Evolutionary conservation across 2,888 invertebrate genomes (phyloP).

Genomic region (Magallana nippona): DNA sequence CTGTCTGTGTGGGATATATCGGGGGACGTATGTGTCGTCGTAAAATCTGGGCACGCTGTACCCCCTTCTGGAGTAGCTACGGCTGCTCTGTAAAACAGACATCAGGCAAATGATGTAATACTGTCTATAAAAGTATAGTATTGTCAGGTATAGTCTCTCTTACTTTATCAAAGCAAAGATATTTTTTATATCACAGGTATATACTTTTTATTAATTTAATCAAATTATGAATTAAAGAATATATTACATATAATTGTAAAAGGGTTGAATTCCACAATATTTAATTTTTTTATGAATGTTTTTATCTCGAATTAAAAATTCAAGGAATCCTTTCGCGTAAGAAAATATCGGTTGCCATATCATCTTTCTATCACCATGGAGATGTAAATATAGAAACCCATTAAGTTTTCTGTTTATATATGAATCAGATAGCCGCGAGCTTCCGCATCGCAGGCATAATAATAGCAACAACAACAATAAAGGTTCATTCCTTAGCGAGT

Average conservation of each 20-base stretch:
- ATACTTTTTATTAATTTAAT: too few species aligned
- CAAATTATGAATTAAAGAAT: too few species aligned
- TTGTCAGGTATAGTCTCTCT: too few species aligned
- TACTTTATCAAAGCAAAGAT: too few species aligned
- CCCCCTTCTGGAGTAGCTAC: conserved; percentile 48
- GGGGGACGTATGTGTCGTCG: conserved; percentile 36
- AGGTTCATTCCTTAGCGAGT: background rate
- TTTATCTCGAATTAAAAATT: too few species aligned
- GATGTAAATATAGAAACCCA: background rate
- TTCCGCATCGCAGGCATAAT: conserved; percentile 10
- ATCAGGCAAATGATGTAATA: background rate
- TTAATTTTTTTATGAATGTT: too few species aligned
- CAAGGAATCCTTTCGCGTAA: too few species aligned
- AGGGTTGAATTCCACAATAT: too few species aligned
- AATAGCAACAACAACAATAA: background rate
- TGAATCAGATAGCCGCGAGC: background rate
- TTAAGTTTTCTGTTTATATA: background rate
- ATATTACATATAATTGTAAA: too few species aligned
- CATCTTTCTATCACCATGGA: background rate
- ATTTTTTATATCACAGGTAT: too few species aligned
- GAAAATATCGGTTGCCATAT: too few species aligned
- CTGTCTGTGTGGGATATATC: conserved; percentile 9
- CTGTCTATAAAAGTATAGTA: too few species aligned
- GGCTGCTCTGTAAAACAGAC: conserved; percentile 44
- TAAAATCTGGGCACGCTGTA: conserved; percentile 33